Evolutionary conservation across 2,797 vertebrate species (phyloP).

Genomic region (Psittacula echo): DNA sequence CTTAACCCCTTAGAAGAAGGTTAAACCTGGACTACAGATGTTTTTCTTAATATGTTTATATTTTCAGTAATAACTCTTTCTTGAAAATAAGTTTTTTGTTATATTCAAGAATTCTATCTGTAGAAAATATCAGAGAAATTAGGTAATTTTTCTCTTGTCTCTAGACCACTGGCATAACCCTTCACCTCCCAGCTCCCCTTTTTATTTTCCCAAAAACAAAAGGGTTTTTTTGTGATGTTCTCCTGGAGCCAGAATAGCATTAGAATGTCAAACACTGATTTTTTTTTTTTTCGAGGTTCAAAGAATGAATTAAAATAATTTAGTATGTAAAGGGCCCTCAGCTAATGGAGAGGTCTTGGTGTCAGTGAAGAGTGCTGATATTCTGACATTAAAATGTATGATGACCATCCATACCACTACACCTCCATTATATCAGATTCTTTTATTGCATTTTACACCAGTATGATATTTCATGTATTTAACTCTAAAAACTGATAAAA

Average conservation of each 20-base stretch:
- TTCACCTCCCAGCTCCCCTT: background rate
- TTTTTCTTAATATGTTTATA: background rate
- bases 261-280: background rate
- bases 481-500: background rate
- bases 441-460: background rate
- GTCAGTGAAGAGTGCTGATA: background rate
- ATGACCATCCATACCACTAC: background rate
- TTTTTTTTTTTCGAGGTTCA: background rate
- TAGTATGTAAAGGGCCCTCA: background rate
- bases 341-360: background rate
- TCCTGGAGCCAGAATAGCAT: background rate
- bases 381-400: background rate
- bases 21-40: background rate
- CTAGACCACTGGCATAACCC: background rate
- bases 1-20: background rate
- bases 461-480: background rate
- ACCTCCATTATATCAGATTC: background rate
- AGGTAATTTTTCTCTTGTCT: background rate
- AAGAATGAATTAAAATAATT: background rate
- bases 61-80: background rate
- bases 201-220: background rate
- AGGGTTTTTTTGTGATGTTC: background rate
- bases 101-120: background rate
- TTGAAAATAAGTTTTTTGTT: background rate
- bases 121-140: background rate